phyloP scores from a whole-genome alignment of 2,113 vertebrate species.

The Himantopus leucocephalus region DNA sequence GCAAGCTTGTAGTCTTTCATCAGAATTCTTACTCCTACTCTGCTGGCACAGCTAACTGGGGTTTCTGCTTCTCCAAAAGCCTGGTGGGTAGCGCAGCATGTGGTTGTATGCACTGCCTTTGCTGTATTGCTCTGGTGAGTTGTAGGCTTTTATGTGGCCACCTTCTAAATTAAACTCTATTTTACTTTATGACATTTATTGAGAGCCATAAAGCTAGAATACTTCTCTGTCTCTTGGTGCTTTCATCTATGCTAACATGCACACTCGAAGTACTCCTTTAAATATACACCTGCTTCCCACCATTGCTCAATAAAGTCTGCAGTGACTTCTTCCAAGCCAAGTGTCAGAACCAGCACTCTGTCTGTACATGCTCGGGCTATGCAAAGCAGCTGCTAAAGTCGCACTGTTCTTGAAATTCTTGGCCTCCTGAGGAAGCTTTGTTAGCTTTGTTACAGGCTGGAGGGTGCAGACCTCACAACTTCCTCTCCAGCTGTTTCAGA shows the following conservation, averaged over 20 bases:
- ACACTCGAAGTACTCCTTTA: not conserved
- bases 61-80: not conserved
- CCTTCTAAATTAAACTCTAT: not conserved
- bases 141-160: not conserved
- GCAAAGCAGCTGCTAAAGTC: not conserved
- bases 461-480: not conserved
- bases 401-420: not conserved
- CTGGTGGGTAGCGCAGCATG: accelerated
- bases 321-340: not conserved
- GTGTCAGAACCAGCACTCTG: not conserved
- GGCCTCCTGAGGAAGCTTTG: not conserved
- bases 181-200: not conserved
- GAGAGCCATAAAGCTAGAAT: not conserved
- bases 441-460: not conserved
- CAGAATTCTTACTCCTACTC: not conserved
- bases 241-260: not conserved
- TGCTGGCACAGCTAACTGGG: not conserved
- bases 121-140: not conserved
- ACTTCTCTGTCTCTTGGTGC: not conserved
- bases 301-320: not conserved
- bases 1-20: accelerated
- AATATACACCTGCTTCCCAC: not conserved
- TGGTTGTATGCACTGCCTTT: not conserved
- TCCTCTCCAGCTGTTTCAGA: not conserved
- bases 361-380: not conserved